These are phyloP conservation scores for Trachemys scripta DNA, from an alignment of 2,113 vertebrate species.

Conservation along the genomic window DNA sequence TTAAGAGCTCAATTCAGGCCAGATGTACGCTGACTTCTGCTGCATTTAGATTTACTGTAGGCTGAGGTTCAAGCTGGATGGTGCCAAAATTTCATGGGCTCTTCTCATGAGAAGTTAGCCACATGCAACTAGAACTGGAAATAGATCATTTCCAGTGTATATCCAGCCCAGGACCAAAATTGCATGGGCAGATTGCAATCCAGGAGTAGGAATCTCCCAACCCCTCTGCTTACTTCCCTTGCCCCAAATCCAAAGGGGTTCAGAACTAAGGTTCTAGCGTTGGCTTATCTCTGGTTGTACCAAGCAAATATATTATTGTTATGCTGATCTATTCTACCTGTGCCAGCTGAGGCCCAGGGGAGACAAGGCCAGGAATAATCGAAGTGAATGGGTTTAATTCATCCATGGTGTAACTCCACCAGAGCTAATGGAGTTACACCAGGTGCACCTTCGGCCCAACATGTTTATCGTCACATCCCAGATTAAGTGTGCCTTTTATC, in stretches of 20 bases:
- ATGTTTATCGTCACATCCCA: background rate
- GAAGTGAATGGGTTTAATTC: fast-evolving
- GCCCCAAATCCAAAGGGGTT: background rate
- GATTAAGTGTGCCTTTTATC: background rate
- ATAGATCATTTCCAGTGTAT: background rate
- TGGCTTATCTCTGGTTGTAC: background rate
- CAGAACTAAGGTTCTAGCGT: background rate
- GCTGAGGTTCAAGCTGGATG: background rate
- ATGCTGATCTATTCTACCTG: background rate
- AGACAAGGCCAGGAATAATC: background rate
- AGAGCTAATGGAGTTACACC: background rate
- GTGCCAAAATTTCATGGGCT: background rate
- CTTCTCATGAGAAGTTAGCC: background rate
- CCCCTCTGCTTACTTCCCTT: background rate
- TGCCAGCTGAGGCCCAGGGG: background rate
- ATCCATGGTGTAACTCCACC: background rate
- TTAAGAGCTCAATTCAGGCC: background rate
- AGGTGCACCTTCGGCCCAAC: background rate
- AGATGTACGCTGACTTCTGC: background rate
- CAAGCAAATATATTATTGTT: background rate
- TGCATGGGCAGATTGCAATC: background rate
- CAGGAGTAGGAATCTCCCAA: background rate
- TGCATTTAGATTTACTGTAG: background rate
- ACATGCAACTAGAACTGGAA: background rate
- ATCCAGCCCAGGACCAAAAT: background rate